Evolutionary conservation across 1,140 invertebrate genomes (phyloP), one percentile per base, ranked within the genome.

Genomic region (Bombyx mori): DNA sequence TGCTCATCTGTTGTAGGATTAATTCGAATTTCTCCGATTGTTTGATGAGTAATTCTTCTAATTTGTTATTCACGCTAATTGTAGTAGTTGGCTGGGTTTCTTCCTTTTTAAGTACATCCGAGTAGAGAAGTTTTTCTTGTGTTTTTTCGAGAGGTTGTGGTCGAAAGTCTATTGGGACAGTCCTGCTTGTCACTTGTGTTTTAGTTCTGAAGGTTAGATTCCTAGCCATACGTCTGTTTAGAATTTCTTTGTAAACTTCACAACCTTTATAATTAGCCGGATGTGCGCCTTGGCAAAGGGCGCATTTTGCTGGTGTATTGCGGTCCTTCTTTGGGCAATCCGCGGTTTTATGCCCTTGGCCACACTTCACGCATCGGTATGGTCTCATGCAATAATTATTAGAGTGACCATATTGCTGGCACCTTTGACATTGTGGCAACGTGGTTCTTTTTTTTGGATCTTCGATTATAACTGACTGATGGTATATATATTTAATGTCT

Each of bases 371-470:
- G 18, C 53, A 54, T 8, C 53, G 3, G 42, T 42, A 42, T n/a
- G 52, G 35, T 9, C 52, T 42, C 52, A 53, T 53, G 9, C 52
- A 53, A 8, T 53, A 53, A 43, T 53, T 53, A 2, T 53, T 53
- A 9, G 52, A 7, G 10, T 53, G 35, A 12, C 52, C 52, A 42
- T 53, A 53, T 42, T 53, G 35, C 12, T 53, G 52, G 42, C 52
- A 53, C 12, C 52, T 0, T 53, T 53, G 52, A 9, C 52, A 53
- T 42, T 53, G 52, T 3, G 8, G 0, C 3, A 53, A 7, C 7
- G 52, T 10, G 7, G 5, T 42, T 42, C 9, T 53, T 26, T 53
- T 53, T 10, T 43, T 53, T 4, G 52, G 52, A 42, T 53, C 52
- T 10, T 53, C 52, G 9, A 53, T 53, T 3, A n/a, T n/a, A 5